A percentile compares a stretch with the other conserved stretches of the same genome.
Conservation (phyloP, 2,113 vertebrate species). For the Mus pahari region DNA sequence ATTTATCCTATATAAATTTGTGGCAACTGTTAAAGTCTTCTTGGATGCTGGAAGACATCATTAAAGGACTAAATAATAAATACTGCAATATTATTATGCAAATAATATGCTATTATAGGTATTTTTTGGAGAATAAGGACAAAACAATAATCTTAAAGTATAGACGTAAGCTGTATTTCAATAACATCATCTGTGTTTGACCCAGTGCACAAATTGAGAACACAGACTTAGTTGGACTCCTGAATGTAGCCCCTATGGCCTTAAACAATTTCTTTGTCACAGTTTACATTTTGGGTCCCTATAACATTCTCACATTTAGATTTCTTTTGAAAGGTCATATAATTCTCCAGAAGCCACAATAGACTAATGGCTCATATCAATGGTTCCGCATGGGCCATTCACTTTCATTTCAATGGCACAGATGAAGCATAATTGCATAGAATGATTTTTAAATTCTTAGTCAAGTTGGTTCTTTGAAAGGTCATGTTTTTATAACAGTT, state of each 20-base stretch:
- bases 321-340: conserved; percentile 45
- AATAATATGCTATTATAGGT: background rate
- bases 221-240: background rate
- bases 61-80: background rate
- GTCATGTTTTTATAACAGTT: conserved; percentile 57
- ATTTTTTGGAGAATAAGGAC: background rate
- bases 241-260: background rate
- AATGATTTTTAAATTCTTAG: background rate
- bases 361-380: too few species aligned
- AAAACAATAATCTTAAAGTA: background rate
- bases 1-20: too few species aligned
- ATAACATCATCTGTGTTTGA: background rate
- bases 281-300: background rate
- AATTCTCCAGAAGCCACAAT: too few species aligned
- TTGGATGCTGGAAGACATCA: background rate
- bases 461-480: conserved; percentile 52
- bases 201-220: background rate
- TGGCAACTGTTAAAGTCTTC: background rate
- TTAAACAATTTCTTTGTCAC: conserved; percentile 19
- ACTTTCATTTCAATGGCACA: too few species aligned
- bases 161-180: background rate
- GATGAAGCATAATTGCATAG: too few species aligned
- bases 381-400: too few species aligned
- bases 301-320: conserved; percentile 40
- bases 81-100: background rate